Conservation (phyloP, 2,888 invertebrate species). For the Cheilosia scutellata region DNA sequence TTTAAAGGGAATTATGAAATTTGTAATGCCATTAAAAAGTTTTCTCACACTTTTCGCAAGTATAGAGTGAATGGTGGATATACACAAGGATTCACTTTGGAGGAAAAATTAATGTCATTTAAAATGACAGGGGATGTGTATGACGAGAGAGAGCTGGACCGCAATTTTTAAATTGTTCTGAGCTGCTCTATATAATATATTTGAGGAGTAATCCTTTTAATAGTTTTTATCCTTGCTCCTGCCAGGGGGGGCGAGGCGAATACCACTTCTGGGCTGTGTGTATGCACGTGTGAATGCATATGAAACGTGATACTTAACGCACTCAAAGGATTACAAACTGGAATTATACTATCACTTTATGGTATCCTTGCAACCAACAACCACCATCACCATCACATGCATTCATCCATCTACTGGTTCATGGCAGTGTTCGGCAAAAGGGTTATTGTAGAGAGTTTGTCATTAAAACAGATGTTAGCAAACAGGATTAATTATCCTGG, state of each 20-base stretch:
- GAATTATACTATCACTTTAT: slow-evolving; percentile 61
- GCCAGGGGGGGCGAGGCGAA: slow-evolving; percentile 18
- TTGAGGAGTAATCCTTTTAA: slow-evolving; percentile 74
- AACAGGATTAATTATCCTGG: slow-evolving; percentile 75
- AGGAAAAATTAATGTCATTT: slow-evolving; percentile 67
- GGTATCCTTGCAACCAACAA: slow-evolving; percentile 51
- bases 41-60: slow-evolving; percentile 54
- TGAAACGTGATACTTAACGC: slow-evolving; percentile 76
- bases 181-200: slow-evolving; percentile 39
- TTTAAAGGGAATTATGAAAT: slow-evolving; percentile 74
- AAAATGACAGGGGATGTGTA: slow-evolving; percentile 47
- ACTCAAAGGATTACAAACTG: slow-evolving; percentile 71
- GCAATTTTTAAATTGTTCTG: slow-evolving; percentile 65
- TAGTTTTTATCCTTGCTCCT: slow-evolving; percentile 60
- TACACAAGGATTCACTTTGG: slow-evolving; percentile 55
- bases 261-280: too few relatives aligned
- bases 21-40: slow-evolving; percentile 76
- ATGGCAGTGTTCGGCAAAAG: slow-evolving; percentile 32
- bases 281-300: slow-evolving; percentile 76
- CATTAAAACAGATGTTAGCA: slow-evolving; percentile 76
- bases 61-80: not conserved
- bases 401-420: slow-evolving; percentile 11
- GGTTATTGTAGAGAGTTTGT: slow-evolving; percentile 71
- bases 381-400: not conserved
- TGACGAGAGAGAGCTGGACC: not conserved